Evolutionary conservation across 2,888 invertebrate genomes (phyloP), one percentile per base, ranked within the genome.

Genomic region (Lycocerus yunnanus): DNA sequence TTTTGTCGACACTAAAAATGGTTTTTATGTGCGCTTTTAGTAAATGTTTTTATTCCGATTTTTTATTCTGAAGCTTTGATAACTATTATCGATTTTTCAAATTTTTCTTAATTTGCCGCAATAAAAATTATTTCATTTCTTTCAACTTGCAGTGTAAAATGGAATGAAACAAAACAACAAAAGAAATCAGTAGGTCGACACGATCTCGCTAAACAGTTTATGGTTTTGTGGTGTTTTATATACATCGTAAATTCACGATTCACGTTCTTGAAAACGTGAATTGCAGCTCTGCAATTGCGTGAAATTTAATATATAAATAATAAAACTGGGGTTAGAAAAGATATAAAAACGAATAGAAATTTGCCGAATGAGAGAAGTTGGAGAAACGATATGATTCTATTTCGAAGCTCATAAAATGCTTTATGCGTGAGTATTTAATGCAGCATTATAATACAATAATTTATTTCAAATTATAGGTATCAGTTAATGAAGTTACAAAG

Each of bases 271-370:
- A 65, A 71, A 73, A 73, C 71, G 76, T 66, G 69, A 76, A 76
- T 73, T 73, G 71, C 71, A 69, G 18, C 73, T 71, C 69, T 66
- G 71, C 73, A 71, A 73, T 76, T 73, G 76, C 71, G 58, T 24
- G 43, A 70, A 76, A 76, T 76, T 76, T 71, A 76, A 73, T 76
- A 76, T 76, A 72, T 73, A 72, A 75, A 75, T 63, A 75, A 73
- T 72, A 72, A 75, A 72, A 75, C 70, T 75, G 72, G 75, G 72
- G 59, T 75, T 75, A 72, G 72, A 71, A 66, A 75, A 68, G 72
- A 61, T 60, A 69, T 72, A 75, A 72, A 75, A 72, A 68, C 43
- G 75, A 75, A 75, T 75, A 71, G 75, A 75, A 75, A 75, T 75
- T 75, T 75, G 66, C 59, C 60, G 71, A 69, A 75, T 67, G 69